A percentile compares a stretch with the other conserved stretches of the same genome.
Evolutionary conservation across 2,888 invertebrate genomes (phyloP).

Genomic region (Caenorhabditis sp.): DNA sequence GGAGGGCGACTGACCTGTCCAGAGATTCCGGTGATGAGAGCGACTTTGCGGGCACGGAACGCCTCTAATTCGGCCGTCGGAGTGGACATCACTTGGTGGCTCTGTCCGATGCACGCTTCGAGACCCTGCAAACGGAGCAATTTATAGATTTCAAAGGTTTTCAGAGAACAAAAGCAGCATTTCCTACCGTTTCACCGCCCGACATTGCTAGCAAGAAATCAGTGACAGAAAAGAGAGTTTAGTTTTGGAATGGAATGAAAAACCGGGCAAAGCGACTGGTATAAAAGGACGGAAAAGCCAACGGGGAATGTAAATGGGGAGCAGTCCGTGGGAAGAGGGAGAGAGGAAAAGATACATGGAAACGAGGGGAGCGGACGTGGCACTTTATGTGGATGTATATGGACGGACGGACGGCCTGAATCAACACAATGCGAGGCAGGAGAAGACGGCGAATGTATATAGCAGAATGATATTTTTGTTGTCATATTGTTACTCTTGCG

Average conservation of each 20-base stretch:
- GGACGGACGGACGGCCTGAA: not conserved
- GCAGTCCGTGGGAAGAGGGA: conserved; percentile 3
- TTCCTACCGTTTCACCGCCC: not conserved
- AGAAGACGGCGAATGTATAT: no score
- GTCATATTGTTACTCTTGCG: no score
- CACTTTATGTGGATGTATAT: conserved; percentile 9
- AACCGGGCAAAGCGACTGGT: conserved; percentile 10
- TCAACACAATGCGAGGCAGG: not conserved
- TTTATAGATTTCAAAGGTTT: not conserved
- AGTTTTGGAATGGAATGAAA: not conserved
- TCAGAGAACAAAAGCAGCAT: not conserved
- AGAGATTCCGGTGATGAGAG: conserved; percentile 95
- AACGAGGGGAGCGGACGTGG: conserved; percentile 8
- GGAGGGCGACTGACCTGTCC: no score
- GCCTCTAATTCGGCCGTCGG: conserved; percentile 68
- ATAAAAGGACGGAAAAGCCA: not conserved
- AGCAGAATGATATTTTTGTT: no score
- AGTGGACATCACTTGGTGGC: conserved; percentile 62
- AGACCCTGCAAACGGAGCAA: conserved; percentile 62
- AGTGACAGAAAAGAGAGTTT: no score
- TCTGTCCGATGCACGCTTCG: conserved; percentile 66
- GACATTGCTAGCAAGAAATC: not conserved
- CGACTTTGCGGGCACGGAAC: conserved; percentile 83
- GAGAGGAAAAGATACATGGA: conserved; percentile 4
- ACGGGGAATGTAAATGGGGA: not conserved